Evolutionary conservation across 2,797 vertebrate species (phyloP).

Genomic region (Neosalanx taihuensis): DNA sequence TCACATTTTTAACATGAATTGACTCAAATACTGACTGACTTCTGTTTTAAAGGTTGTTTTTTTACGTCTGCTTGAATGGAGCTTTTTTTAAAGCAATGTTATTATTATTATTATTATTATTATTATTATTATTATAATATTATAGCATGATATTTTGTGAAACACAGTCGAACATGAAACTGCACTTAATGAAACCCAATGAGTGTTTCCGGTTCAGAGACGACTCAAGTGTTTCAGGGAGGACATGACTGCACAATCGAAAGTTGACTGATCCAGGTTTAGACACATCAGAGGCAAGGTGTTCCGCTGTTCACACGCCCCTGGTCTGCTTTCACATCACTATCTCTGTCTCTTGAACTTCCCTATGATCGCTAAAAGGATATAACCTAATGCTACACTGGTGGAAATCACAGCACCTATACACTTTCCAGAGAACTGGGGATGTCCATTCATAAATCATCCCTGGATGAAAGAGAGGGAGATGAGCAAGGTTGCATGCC

Average conservation of each 20-base stretch:
- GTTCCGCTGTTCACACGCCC: neutral
- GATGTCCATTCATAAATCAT: constrained; percentile 56
- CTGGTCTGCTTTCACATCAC: neutral
- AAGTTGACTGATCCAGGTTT: neutral
- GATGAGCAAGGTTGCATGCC: constrained; percentile 16
- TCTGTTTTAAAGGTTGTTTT: neutral
- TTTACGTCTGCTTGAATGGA: neutral
- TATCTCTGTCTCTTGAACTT: neutral
- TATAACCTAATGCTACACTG: neutral
- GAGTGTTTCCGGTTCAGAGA: constrained; percentile 15
- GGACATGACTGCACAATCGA: neutral
- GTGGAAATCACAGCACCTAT: constrained; percentile 1
- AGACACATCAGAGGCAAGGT: neutral
- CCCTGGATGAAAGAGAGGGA: constrained; percentile 15
- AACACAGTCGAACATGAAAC: constrained; percentile 36
- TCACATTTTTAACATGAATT: neutral
- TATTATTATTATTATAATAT: too few species aligned
- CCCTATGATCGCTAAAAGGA: neutral
- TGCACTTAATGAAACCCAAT: constrained; percentile 37
- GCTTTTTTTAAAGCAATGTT: neutral
- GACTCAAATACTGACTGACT: neutral
- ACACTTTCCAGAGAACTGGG: constrained; percentile 21
- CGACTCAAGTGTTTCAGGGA: constrained; percentile 15
- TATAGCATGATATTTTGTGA: constrained; percentile 27
- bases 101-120: too few species aligned